Conservation (phyloP, 2,113 vertebrate species). For the Tachuris rubrigastra region DNA sequence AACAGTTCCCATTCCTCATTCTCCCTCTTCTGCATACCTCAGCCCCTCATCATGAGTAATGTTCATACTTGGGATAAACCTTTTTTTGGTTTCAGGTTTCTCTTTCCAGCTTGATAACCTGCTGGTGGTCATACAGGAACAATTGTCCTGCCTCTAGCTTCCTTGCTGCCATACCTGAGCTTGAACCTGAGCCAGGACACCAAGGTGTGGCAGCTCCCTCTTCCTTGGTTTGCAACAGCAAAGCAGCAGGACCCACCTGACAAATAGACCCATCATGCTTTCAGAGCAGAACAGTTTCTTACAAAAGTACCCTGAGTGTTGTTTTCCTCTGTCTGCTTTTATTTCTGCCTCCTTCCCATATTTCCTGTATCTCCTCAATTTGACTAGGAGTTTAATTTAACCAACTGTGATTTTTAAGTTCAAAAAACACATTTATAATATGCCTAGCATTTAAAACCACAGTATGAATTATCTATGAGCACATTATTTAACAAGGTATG, state of each 20-base stretch:
- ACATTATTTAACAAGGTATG: not conserved
- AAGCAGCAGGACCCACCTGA: not conserved
- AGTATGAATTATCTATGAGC: not conserved
- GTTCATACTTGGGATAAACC: not conserved
- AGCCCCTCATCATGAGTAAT: not conserved
- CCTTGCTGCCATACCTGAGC: not conserved
- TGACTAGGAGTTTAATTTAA: not conserved
- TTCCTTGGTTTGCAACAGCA: not conserved
- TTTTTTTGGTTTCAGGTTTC: not conserved
- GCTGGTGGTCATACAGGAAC: not conserved
- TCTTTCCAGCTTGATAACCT: not conserved
- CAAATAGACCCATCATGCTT: rapidly evolving
- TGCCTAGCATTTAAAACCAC: not conserved
- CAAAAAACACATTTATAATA: not conserved
- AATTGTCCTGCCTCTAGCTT: not conserved
- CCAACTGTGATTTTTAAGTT: not conserved
- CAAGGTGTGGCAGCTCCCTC: rapidly evolving
- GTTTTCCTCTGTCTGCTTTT: not conserved
- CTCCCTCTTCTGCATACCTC: rapidly evolving
- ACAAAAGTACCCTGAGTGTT: not conserved
- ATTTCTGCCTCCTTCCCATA: not conserved
- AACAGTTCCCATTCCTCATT: not conserved
- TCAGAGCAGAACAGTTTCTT: not conserved
- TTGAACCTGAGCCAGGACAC: not conserved
- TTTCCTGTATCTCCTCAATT: not conserved